Base-by-base conservation (phyloP, 1,140 invertebrate species). In the Steinernema feltiae region DNA sequence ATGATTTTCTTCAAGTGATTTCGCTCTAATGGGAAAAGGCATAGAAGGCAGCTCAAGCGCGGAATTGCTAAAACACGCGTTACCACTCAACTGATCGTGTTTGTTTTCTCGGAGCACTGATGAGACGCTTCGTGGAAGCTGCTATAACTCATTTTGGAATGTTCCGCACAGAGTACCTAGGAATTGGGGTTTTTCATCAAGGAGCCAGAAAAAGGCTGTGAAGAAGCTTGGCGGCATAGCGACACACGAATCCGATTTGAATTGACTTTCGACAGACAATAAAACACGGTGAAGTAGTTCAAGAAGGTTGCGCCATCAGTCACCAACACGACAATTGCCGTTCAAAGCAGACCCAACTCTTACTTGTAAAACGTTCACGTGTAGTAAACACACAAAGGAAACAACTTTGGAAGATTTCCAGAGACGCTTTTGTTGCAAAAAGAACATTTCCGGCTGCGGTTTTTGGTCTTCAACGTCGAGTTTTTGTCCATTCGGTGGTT, bases 21-120 rank as follows among this genome's bases (percentile, higher is more conserved):
- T 63, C 35, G 7, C 18, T 63, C 53, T n/a, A 63, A 63, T 7
- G 7, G 53, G 24, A 41, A 12, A n/a, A 7, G 7, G 41, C 53
- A 63, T 63, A 63, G 12, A 27, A 27, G 7, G 53, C 53, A 15
- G 53, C 24, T 63, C 53, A 63, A n/a, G 53, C 53, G 24, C 15
- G 53, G 12, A 63, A 63, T 63, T 63, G 53, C 24, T 63, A 63
- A 63, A 63, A 63, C 24, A 21, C 53, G 53, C 53, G 7, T 15
- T 27, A 63, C 53, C 53, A 63, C 53, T 63, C 53, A 63, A 63
- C 15, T 15, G 53, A 63, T 63, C 53, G 24, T 63, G 53, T 63
- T 27, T 63, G 53, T 63, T 63, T 63, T 63, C 53, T 27, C 24
- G 53, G 53, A 63, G 24, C 15, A 21, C 53, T 63, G 53, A 63